Percentiles rank a stretch among this genome's conserved stretches.
These are phyloP conservation scores for Antheraea mylitta DNA, from an alignment of 1,140 invertebrate species.

Conservation along the genomic window DNA sequence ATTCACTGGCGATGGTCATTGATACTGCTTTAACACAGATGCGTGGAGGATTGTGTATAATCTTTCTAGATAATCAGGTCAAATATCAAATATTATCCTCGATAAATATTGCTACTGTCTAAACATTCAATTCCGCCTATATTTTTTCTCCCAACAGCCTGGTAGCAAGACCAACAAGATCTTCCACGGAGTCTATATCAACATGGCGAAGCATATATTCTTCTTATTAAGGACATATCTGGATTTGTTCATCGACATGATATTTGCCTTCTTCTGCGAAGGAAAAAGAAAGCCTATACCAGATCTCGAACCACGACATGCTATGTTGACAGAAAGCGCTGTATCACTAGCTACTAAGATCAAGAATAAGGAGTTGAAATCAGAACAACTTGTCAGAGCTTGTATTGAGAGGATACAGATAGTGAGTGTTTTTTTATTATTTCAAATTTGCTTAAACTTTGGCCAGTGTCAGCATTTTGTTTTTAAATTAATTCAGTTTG, in stretches of 20 bases:
- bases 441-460: neutral
- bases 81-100: too few relatives aligned
- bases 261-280: constrained; percentile 78
- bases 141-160: constrained; percentile 24
- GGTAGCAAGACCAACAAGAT: constrained; percentile 53
- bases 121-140: too few relatives aligned
- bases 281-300: constrained; percentile 77
- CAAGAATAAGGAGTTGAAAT: constrained; percentile 80
- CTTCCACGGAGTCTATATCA: constrained; percentile 46
- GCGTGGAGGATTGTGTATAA: too few relatives aligned
- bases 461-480: too few relatives aligned
- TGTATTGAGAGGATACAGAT: constrained; percentile 90
- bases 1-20: too few relatives aligned
- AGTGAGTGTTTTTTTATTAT: constrained; percentile 64
- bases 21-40: too few relatives aligned
- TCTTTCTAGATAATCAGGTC: too few relatives aligned
- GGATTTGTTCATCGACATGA: constrained; percentile 55
- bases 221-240: constrained; percentile 46
- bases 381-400: constrained; percentile 85
- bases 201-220: constrained; percentile 49
- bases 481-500: too few relatives aligned
- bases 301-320: constrained; percentile 77
- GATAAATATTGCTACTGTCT: too few relatives aligned
- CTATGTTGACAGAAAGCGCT: constrained; percentile 83
- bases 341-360: constrained; percentile 83